These are phyloP conservation scores for Andrena fulva DNA, from an alignment of 2,888 invertebrate genomes.

Conservation along the genomic window DNA sequence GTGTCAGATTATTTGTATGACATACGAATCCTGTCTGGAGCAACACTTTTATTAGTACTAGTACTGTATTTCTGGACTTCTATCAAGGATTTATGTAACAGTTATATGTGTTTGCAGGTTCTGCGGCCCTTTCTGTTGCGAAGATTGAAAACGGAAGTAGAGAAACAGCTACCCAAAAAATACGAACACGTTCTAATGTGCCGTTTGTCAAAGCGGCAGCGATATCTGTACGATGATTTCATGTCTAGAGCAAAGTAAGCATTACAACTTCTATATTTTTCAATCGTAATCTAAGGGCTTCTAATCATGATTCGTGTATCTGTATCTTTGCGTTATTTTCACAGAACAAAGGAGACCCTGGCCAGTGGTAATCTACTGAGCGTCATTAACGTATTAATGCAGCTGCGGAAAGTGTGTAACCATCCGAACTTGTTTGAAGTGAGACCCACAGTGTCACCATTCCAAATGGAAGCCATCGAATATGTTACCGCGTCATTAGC, in stretches of 20 bases:
- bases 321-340: background rate
- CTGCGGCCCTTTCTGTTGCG: slow-evolving; percentile 96
- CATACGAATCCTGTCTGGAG: slow-evolving; percentile 83
- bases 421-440: slow-evolving; percentile 99
- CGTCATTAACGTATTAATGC: slow-evolving; percentile 98
- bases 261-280: slow-evolving; percentile 23
- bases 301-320: slow-evolving; percentile 13
- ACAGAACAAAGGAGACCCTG: slow-evolving; percentile 96
- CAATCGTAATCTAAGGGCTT: slow-evolving; percentile 14
- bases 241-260: slow-evolving; percentile 97
- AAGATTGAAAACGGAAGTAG: slow-evolving; percentile 96
- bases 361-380: slow-evolving; percentile 96
- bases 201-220: slow-evolving; percentile 96
- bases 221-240: slow-evolving; percentile 99
- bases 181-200: slow-evolving; percentile 98
- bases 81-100: slow-evolving; percentile 13
- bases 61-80: background rate
- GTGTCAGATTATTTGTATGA: slow-evolving; percentile 75
- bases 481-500: slow-evolving; percentile 90
- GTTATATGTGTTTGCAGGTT: slow-evolving; percentile 86
- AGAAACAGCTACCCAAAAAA: slow-evolving; percentile 98
- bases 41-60: slow-evolving; percentile 69
- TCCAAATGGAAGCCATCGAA: slow-evolving; percentile 93
- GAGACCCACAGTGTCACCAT: slow-evolving; percentile 96
- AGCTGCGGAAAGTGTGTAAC: slow-evolving; percentile 98